Evolutionary conservation across 1,140 invertebrate genomes (phyloP).

Genomic region (Diploscapter pachys): DNA sequence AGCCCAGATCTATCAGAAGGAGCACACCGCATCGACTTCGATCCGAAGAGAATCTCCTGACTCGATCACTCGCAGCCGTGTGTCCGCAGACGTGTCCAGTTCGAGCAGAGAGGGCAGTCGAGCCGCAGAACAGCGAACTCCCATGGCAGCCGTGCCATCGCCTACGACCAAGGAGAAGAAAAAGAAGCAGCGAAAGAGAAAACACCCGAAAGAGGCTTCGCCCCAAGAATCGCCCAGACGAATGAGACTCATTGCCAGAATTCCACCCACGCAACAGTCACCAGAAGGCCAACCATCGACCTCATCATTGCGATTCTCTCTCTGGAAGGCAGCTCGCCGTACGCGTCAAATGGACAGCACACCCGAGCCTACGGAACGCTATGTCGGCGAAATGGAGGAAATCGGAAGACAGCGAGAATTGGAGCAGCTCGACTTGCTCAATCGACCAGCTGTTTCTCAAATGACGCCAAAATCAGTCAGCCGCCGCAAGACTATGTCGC

Average conservation of each 20-base stretch:
- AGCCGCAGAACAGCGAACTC: background rate
- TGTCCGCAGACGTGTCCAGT: slow-evolving; percentile 6
- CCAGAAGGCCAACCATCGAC: slow-evolving; percentile 3
- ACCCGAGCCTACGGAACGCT: background rate
- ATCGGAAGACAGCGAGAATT: background rate
- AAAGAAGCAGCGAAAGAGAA: slow-evolving; percentile 1
- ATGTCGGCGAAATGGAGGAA: slow-evolving; percentile 15
- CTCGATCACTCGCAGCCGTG: slow-evolving; percentile 3
- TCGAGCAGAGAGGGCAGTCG: slow-evolving; percentile 10
- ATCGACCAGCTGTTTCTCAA: background rate
- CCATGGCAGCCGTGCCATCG: background rate
- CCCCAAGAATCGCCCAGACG: slow-evolving; percentile 10
- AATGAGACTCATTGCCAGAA: slow-evolving; percentile 7
- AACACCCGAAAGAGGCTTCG: background rate
- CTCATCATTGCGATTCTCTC: too few species aligned
- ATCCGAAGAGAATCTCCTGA: slow-evolving; percentile 5
- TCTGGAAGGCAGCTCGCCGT: too few species aligned
- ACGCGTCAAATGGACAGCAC: too few species aligned
- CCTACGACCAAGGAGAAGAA: slow-evolving; percentile 11
- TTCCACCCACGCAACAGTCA: slow-evolving; percentile 25
- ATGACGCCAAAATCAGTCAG: too few species aligned
- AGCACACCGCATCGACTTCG: slow-evolving; percentile 15
- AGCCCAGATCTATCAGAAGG: slow-evolving; percentile 7
- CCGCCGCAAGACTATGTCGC: too few species aligned
- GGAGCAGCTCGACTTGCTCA: background rate